Evolutionary conservation across 2,797 vertebrate genomes (phyloP), one percentile per base, ranked within the genome.

Genomic region (Rhinoraja longicauda): DNA sequence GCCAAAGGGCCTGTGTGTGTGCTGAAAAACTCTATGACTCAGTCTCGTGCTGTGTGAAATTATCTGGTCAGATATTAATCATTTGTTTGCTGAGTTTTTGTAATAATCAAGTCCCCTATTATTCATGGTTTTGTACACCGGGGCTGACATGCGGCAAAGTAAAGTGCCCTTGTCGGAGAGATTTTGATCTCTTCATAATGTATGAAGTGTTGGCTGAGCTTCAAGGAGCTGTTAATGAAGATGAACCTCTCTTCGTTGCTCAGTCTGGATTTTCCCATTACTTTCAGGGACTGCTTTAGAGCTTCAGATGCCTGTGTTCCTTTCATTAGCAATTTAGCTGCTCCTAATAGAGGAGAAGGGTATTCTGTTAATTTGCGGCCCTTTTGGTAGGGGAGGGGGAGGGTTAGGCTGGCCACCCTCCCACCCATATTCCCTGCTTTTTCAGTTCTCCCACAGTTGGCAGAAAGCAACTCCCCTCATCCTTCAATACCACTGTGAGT

Each of bases 151-250:
- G 62, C n/a, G 59, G 5, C n/a, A n/a, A 90, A 90, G 59, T 8
- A 21, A 90, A 21, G n/a, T 10, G 8, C 67, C 4, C 67, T 90
- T 90, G 86, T 72, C 86, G 39, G 1, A 64, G 29, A 67, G 59
- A 0, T 90, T 90, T 36, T 64, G 17, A 67, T 8, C 17, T 45
- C 62, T 72, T 91, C 24, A 70, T n/a, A 39, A 29, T 12, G 2
- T 45, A 70, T 5, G 15, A n/a, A 26, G 19, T 72, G 64, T 39
- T 91, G 64, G 88, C 67, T 17, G 36, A 24, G 36, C 26, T 91
- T 91, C 67, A 91, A 91, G 36, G 86, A 90, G 17, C 15, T 70
- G 17, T 8, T 24, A 90, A 91, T 72, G 39, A 64, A 91, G 88
- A 72, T 45, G 64, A 72, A 72, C 67, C 19, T 45, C 21, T 72